Conservation (phyloP, 2,888 invertebrate genomes). For the Dioctria linearis region DNA sequence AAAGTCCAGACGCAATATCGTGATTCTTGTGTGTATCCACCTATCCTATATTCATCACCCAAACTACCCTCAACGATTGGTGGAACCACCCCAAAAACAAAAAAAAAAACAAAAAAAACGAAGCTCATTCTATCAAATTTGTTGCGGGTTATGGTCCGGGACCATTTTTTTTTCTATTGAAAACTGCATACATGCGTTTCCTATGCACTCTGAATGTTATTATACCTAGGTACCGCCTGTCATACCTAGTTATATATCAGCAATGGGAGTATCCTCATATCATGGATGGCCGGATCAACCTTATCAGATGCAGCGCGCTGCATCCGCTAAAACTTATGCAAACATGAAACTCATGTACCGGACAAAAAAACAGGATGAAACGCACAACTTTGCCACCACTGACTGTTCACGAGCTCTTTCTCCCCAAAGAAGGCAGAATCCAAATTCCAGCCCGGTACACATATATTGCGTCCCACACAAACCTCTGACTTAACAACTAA, state of each 20-base stretch:
- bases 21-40: background rate
- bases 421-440: background rate
- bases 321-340: conserved; percentile 57
- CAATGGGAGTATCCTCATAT: conserved; percentile 7
- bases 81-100: conserved; percentile 40
- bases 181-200: conserved; percentile 54
- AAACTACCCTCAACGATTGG: conserved; percentile 10
- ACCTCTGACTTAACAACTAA: conserved; percentile 31
- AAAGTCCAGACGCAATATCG: conserved; percentile 51
- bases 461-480: conserved; percentile 32
- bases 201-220: conserved; percentile 45
- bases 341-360: conserved; percentile 43
- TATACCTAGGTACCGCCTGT: background rate
- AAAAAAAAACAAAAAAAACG: conserved; percentile 42
- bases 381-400: conserved; percentile 50
- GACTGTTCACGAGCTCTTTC: background rate
- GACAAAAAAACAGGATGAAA: conserved; percentile 52
- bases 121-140: conserved; percentile 59
- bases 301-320: conserved; percentile 37
- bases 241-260: background rate
- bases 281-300: conserved; percentile 1
- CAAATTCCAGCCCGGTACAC: background rate
- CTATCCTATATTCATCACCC: too few relatives aligned
- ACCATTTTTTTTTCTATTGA: conserved; percentile 29
- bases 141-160: conserved; percentile 49